These are phyloP conservation scores for Falco naumanni DNA, from an alignment of 2,797 vertebrate species.

Conservation along the genomic window DNA sequence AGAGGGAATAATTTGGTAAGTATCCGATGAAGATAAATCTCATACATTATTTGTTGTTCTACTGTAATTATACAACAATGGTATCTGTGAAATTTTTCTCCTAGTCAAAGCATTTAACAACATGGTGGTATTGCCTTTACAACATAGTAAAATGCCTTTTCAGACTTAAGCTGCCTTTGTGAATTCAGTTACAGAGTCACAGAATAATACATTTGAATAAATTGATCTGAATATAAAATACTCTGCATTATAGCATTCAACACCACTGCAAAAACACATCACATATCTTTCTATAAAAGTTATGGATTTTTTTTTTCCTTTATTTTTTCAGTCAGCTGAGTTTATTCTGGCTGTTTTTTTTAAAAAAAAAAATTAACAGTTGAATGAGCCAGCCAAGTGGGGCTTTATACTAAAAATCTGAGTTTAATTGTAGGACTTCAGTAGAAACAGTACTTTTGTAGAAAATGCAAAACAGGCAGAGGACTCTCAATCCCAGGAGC, in stretches of 20 bases:
- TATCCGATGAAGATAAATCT: not conserved
- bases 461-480: constrained; percentile 27
- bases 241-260: not conserved
- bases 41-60: not conserved
- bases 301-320: not conserved
- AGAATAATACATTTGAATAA: not conserved
- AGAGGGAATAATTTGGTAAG: not conserved
- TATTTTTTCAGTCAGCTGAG: not conserved
- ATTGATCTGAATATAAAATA: not conserved
- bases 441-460: not conserved
- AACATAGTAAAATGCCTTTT: not conserved
- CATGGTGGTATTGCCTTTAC: not conserved
- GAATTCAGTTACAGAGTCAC: not conserved
- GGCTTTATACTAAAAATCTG: not conserved
- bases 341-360: not conserved
- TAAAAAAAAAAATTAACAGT: not conserved
- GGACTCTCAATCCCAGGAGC: not conserved
- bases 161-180: not conserved
- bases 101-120: not conserved
- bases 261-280: not conserved
- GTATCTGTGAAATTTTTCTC: not conserved
- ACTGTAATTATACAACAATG: not conserved
- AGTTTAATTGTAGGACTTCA: constrained; percentile 10
- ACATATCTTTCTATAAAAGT: not conserved
- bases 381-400: not conserved